These are phyloP conservation scores for Microplitis demolitor DNA, from an alignment of 1,140 invertebrate species.

Conservation along the genomic window DNA sequence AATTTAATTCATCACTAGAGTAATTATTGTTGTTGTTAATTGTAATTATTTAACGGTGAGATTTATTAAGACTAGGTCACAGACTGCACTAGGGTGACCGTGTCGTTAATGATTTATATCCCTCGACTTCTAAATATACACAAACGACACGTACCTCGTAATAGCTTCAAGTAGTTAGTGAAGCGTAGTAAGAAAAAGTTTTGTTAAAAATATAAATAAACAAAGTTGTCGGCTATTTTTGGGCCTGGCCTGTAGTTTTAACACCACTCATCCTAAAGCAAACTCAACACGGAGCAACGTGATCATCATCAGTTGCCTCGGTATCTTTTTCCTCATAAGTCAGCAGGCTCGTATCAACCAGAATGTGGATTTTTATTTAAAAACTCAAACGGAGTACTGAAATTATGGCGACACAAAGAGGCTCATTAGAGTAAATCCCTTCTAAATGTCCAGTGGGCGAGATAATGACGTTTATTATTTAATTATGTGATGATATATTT, in stretches of 20 bases:
- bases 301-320: too few species aligned
- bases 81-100: neutral
- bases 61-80: neutral
- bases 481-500: neutral
- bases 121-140: conserved; percentile 9
- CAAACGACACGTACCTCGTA: neutral
- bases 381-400: too few species aligned
- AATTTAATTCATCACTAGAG: too few species aligned
- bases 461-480: neutral
- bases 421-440: neutral
- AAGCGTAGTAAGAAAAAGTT: neutral
- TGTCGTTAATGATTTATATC: neutral
- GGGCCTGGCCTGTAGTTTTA: too few species aligned
- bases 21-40: neutral
- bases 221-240: too few species aligned
- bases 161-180: neutral
- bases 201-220: too few species aligned
- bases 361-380: too few species aligned
- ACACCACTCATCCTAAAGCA: too few species aligned
- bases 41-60: neutral
- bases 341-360: too few species aligned
- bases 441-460: neutral
- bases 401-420: too few species aligned
- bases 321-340: too few species aligned
- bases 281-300: too few species aligned